Conservation (phyloP, 2,797 vertebrate species). For the Acropternis orthonyx region DNA sequence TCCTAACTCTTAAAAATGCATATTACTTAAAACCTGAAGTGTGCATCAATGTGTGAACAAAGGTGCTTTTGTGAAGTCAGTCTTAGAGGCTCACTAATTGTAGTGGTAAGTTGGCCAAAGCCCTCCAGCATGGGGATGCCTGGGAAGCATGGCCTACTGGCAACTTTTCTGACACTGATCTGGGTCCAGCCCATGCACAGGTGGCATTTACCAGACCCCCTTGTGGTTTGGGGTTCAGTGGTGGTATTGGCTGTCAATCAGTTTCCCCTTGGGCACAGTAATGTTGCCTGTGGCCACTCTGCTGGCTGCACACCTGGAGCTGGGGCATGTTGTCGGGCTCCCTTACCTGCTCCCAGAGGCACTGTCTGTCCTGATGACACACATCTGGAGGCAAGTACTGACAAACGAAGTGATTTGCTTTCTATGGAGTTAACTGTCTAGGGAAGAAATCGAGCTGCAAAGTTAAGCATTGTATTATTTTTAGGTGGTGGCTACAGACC, state of each 20-base stretch:
- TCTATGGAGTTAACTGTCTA: not conserved
- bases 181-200: not conserved
- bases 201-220: not conserved
- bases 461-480: not conserved
- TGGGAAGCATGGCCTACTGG: accelerated
- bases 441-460: not conserved
- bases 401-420: not conserved
- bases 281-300: accelerated
- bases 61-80: not conserved
- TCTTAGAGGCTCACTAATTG: accelerated
- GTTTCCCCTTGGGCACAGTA: not conserved
- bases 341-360: not conserved
- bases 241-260: not conserved
- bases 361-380: not conserved
- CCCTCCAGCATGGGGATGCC: accelerated
- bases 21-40: not conserved
- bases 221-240: not conserved
- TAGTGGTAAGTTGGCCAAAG: not conserved
- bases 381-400: not conserved
- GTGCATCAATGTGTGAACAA: accelerated
- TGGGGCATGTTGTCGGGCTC: not conserved
- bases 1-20: not conserved
- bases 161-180: not conserved
- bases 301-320: not conserved
- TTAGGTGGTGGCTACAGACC: accelerated